Percentiles rank a stretch among this genome's conserved stretches.
Evolutionary conservation across 1,140 invertebrate species (phyloP).

Genomic region (Zaprionus taronus): DNA sequence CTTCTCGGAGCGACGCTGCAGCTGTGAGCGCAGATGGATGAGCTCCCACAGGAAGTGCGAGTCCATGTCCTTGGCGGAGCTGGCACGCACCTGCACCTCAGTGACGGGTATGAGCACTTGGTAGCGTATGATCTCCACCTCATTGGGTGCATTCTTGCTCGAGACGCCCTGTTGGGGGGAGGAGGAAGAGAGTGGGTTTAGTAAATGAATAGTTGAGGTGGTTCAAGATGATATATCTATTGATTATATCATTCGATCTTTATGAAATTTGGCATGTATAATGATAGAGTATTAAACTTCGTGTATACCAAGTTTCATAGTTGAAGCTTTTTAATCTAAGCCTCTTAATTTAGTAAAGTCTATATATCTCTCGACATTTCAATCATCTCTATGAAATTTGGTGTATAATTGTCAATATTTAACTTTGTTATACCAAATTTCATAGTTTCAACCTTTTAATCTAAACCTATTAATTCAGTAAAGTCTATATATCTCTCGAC

Average conservation of each 20-base stretch:
- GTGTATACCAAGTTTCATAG: background rate
- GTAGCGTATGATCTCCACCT: slow-evolving; percentile 97
- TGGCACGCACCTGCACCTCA: slow-evolving; percentile 97
- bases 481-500: no score
- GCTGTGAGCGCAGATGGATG: slow-evolving; percentile 96
- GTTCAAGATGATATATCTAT: background rate
- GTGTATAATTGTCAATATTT: no score
- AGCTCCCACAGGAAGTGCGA: slow-evolving; percentile 98
- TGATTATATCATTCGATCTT: background rate
- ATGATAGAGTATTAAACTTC: background rate
- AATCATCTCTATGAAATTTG: no score
- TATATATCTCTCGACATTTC: no score
- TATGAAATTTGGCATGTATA: background rate
- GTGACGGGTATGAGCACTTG: slow-evolving; percentile 98
- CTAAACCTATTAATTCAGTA: background rate
- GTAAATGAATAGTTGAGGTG: background rate
- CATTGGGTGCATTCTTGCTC: slow-evolving; percentile 92
- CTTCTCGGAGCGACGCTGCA: slow-evolving; percentile 97
- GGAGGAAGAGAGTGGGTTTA: background rate
- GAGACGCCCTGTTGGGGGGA: slow-evolving; percentile 88
- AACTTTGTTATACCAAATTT: background rate
- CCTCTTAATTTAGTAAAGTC: no score
- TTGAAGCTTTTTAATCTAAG: background rate
- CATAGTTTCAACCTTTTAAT: background rate
- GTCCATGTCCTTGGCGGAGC: slow-evolving; percentile 96